Evolutionary conservation across 2,888 invertebrate genomes (phyloP).

Genomic region (Eupithecia inturbata): DNA sequence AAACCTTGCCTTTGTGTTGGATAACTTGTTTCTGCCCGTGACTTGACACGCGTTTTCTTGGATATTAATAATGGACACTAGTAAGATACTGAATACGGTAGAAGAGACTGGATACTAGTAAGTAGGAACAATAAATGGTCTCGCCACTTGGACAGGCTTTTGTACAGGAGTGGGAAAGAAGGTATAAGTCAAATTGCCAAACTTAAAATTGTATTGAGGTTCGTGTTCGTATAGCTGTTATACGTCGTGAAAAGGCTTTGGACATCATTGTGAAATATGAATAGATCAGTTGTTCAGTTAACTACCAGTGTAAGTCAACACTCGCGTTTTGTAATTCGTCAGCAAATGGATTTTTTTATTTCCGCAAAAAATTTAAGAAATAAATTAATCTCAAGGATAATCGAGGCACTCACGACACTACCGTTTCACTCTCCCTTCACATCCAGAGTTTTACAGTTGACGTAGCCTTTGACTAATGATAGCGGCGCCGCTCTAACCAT

Average conservation of each 20-base stretch:
- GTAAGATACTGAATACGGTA: too few relatives aligned
- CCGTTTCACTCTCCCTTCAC: neutral
- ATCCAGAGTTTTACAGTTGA: constrained; percentile 1
- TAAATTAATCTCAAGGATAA: neutral
- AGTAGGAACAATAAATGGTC: neutral
- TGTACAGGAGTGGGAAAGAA: neutral
- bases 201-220: too few relatives aligned
- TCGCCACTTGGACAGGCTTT: neutral
- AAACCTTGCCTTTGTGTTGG: neutral
- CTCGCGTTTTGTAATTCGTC: neutral
- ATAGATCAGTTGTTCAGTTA: too few relatives aligned
- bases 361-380: neutral
- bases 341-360: neutral
- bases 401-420: neutral
- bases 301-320: too few relatives aligned
- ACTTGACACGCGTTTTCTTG: neutral
- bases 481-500: constrained; percentile 17
- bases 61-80: too few relatives aligned
- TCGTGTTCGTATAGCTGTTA: too few relatives aligned
- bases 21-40: neutral
- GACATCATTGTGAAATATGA: too few relatives aligned
- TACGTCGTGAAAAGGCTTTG: too few relatives aligned
- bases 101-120: too few relatives aligned
- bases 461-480: constrained; percentile 14
- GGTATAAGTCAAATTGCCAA: too few relatives aligned